Evolutionary conservation across 2,113 vertebrate genomes (phyloP).

Genomic region (Mirounga angustirostris): DNA sequence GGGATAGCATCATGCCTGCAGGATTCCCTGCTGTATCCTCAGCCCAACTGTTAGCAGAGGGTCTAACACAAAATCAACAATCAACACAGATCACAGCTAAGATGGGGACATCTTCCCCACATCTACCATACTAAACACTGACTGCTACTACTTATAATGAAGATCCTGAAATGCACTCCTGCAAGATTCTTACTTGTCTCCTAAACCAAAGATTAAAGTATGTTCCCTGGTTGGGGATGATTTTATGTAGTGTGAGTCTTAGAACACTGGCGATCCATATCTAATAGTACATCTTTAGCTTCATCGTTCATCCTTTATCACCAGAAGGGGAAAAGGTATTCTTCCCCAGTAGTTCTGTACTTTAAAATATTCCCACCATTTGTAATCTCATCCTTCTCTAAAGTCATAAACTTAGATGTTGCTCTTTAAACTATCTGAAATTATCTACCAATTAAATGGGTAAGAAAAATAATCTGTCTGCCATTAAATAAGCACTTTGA

Average conservation of each 20-base stretch:
- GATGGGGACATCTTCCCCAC: not conserved
- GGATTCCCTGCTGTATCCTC: not conserved
- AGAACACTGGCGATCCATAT: not conserved
- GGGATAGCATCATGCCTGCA: not conserved
- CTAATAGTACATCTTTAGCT: not conserved
- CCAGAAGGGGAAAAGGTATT: accelerated
- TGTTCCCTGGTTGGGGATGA: not conserved
- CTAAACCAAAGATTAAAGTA: not conserved
- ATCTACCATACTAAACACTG: not conserved
- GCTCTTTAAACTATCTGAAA: not conserved
- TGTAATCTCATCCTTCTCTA: not conserved
- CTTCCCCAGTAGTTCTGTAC: not conserved
- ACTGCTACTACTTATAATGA: not conserved
- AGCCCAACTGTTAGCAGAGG: not conserved
- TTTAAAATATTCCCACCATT: not conserved
- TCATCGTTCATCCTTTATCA: not conserved
- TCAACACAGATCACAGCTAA: not conserved
- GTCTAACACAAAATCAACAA: not conserved
- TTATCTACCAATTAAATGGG: not conserved
- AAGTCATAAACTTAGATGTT: not conserved
- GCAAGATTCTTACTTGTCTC: not conserved
- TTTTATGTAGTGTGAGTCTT: not conserved
- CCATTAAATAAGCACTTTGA: not conserved
- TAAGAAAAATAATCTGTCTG: not conserved
- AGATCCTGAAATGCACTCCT: not conserved